These are phyloP conservation scores for Spinus pinus DNA, from an alignment of 2,797 vertebrate species.

Conservation along the genomic window DNA sequence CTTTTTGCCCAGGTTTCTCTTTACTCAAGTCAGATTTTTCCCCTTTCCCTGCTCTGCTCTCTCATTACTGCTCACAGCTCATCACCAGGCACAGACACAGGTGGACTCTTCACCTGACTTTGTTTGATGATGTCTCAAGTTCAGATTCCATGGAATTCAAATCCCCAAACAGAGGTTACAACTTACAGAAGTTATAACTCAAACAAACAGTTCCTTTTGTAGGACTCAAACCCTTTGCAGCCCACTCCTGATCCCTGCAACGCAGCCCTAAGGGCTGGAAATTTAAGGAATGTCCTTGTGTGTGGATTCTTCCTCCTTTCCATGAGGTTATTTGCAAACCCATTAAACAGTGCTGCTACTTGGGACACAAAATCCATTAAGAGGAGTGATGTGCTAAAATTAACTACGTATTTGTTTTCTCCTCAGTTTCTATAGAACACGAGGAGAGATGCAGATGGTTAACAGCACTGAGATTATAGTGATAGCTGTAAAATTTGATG, in stretches of 20 bases:
- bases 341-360: not conserved
- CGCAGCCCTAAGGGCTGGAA: not conserved
- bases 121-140: not conserved
- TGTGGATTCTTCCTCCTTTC: not conserved
- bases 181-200: not conserved
- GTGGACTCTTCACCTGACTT: not conserved
- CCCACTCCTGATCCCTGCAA: not conserved
- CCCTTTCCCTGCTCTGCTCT: not conserved
- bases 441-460: constrained; percentile 56
- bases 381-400: constrained; percentile 44
- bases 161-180: not conserved
- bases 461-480: constrained; percentile 49
- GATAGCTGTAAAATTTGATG: constrained; percentile 62
- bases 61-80: not conserved
- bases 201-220: not conserved
- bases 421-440: not conserved
- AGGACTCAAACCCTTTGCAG: not conserved
- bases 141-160: not conserved
- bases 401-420: constrained; percentile 42
- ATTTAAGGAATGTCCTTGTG: not conserved
- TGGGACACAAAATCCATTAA: constrained; percentile 33
- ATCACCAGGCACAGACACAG: not conserved
- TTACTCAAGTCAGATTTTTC: not conserved
- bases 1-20: not conserved
- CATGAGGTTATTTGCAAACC: not conserved